Percentiles rank a stretch among this genome's conserved stretches.
phyloP scores from a whole-genome alignment of 2,888 invertebrate species.

The Tetrapedia diversipes region DNA sequence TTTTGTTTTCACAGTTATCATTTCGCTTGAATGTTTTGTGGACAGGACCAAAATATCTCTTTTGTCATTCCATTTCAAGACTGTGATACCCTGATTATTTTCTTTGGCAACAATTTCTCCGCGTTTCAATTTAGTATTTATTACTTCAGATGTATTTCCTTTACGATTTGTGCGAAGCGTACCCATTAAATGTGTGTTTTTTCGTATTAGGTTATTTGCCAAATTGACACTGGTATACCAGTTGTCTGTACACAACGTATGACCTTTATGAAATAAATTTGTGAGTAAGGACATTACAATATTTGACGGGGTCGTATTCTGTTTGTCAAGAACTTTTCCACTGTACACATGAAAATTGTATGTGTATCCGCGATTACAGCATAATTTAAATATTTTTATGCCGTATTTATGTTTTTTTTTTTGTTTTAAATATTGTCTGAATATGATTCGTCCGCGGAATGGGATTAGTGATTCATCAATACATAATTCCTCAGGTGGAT shows the following conservation, averaged over 20 bases:
- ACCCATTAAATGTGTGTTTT: neutral
- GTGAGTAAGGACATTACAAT: neutral
- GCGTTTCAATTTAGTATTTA: neutral
- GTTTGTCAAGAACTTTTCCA: neutral
- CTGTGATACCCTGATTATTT: neutral
- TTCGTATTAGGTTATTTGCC: neutral
- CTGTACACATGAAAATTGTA: neutral
- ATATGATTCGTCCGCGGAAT: neutral
- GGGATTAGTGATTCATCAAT: neutral
- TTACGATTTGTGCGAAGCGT: neutral
- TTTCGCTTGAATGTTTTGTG: neutral
- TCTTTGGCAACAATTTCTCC: neutral
- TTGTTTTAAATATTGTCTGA: neutral
- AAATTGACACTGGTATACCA: neutral
- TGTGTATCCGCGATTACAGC: neutral
- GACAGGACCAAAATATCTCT: neutral
- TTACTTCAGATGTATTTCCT: too few species aligned
- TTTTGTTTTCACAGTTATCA: neutral
- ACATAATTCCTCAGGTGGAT: neutral
- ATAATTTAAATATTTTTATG: too few species aligned
- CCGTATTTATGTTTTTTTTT: neutral
- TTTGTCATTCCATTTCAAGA: neutral
- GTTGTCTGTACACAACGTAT: too few species aligned
- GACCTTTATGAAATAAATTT: neutral
- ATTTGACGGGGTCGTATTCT: neutral